Evolutionary conservation across 2,113 vertebrate species (phyloP).

Genomic region (Gymnobelideus leadbeateri): DNA sequence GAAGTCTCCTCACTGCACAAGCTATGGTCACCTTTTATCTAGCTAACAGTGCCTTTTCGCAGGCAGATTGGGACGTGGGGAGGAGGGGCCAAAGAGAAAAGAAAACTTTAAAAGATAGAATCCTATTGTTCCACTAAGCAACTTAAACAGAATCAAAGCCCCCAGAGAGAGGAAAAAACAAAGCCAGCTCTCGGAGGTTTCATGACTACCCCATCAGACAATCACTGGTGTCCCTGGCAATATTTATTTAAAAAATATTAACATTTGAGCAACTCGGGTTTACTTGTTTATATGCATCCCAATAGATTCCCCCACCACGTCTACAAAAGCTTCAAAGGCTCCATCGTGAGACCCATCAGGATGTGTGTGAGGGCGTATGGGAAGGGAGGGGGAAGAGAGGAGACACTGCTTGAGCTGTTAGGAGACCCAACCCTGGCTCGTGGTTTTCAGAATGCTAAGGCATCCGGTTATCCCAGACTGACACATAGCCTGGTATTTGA

Average conservation of each 20-base stretch:
- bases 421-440: constrained; percentile 59
- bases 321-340: constrained; percentile 78
- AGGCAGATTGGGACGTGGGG: constrained; percentile 46
- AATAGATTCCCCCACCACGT: constrained; percentile 66
- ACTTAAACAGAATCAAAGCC: constrained; percentile 68
- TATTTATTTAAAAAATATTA: constrained; percentile 74
- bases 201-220: constrained; percentile 72
- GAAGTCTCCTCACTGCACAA: not conserved
- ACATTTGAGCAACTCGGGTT: constrained; percentile 78
- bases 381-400: constrained; percentile 41
- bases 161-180: constrained; percentile 69
- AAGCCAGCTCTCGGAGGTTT: constrained; percentile 73
- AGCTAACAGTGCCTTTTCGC: constrained; percentile 55
- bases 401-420: constrained; percentile 59
- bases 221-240: constrained; percentile 59
- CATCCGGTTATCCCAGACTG: constrained; percentile 78
- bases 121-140: constrained; percentile 70
- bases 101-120: constrained; percentile 62
- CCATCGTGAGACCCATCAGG: constrained; percentile 62
- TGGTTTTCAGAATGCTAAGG: constrained; percentile 59
- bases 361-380: constrained; percentile 55
- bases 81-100: constrained; percentile 20
- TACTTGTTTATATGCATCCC: constrained; percentile 82
- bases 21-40: constrained; percentile 41
- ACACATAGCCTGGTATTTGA: constrained; percentile 69